Evolutionary conservation across 2,797 vertebrate species (phyloP).

Genomic region (Neosilurus mollespiculum): DNA sequence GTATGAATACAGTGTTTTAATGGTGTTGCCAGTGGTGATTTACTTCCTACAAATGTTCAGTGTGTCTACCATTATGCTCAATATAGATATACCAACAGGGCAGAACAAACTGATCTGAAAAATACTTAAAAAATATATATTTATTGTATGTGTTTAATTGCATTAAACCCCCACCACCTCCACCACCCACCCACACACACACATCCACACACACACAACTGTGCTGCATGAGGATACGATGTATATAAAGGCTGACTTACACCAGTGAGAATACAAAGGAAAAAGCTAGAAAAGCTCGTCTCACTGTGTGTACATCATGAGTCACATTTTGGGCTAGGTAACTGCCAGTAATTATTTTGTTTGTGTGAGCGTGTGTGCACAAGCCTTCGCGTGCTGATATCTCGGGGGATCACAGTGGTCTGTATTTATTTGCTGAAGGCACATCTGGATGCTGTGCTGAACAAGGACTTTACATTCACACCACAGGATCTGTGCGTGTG

Average conservation of each 20-base stretch:
- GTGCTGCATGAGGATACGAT: conserved; percentile 60
- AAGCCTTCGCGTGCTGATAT: conserved; percentile 2
- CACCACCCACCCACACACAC: background rate
- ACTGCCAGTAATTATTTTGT: background rate
- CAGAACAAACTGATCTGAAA: background rate
- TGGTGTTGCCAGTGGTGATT: too few species aligned
- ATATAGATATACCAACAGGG: background rate
- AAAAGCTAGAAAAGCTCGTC: background rate
- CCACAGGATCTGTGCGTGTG: conserved; percentile 2
- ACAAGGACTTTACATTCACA: background rate
- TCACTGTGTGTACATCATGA: conserved; percentile 12
- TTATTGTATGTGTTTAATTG: background rate
- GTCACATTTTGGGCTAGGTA: conserved; percentile 3
- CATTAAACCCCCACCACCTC: background rate
- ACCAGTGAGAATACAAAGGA: conserved; percentile 1
- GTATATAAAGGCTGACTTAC: conserved; percentile 51
- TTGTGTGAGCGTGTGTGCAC: background rate
- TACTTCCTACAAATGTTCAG: background rate
- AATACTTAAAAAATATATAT: background rate
- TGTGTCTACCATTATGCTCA: background rate
- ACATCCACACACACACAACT: background rate
- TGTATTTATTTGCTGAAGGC: conserved; percentile 26
- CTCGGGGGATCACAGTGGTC: background rate
- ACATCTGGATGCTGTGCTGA: conserved; percentile 19
- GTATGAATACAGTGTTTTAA: too few species aligned